Base-by-base conservation (phyloP, 2,888 invertebrate genomes). In the Andrena flavipes region DNA sequence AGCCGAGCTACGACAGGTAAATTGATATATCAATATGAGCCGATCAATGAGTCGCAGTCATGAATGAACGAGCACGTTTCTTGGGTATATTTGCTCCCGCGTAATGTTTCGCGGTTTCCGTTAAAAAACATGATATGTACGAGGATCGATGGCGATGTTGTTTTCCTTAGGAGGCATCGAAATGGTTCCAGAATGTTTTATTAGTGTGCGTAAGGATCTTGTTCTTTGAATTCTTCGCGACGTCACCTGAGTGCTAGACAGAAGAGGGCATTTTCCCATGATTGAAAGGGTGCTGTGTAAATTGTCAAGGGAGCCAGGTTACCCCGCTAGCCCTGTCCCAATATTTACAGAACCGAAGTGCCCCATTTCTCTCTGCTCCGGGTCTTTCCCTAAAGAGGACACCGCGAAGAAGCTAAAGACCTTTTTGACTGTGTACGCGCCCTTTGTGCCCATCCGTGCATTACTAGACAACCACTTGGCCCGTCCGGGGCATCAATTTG, bases 291-390 rank as follows among this genome's bases (percentile, higher is more conserved):
- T 81, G 74, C 72, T 78, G 68, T 79, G 80, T 89, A 82, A 76
- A 85, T 80, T 63, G 56, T 68, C 65, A 29, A 73, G 30, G 69
- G 69, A 70, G 49, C 67, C 29, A 42, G 75, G 60, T 71, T 80
- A 60, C 75, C 65, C 56, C 62, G 80, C 20, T 29, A 65, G 77
- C 84, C 87, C 88, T 90, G 89, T 85, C 88, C 91, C 69, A 90
- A 90, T 90, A 89, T 90, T 90, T 89, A 86, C 89, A 70, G 82
- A 89, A 86, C 85, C 77, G 67, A 54, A 79, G 85, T 70, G 84
- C 72, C 80, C 72, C 80, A 82, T 81, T 86, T 85, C 72, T 80
- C 74, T 73, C 70, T 48, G 54, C 68, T 74, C 70, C 65, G 71
- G 54, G 49, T 68, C 51, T 84, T 85, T 83, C 59, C 62, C 60